phyloP scores from a whole-genome alignment of 2,797 vertebrate species.

The Chloroceryle amazona region DNA sequence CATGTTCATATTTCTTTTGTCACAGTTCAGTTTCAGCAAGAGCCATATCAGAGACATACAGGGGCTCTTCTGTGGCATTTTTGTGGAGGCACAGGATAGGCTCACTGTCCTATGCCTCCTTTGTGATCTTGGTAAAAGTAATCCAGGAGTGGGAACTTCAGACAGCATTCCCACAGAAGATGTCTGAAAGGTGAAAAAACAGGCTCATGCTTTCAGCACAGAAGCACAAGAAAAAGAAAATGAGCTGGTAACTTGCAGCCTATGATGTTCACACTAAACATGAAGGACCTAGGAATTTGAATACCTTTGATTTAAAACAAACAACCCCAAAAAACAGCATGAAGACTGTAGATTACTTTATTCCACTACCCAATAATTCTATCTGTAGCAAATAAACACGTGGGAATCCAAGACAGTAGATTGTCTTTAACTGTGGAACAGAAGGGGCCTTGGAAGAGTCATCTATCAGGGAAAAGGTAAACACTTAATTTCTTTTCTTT shows the following conservation, averaged over 20 bases:
- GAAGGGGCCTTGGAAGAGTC: neutral
- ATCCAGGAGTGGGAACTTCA: neutral
- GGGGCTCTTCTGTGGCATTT: neutral
- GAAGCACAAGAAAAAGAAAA: neutral
- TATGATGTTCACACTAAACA: neutral
- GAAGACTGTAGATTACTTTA: neutral
- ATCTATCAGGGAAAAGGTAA: neutral
- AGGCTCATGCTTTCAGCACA: neutral
- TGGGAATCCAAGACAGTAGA: neutral
- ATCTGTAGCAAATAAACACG: neutral
- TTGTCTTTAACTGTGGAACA: neutral
- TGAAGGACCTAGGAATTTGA: neutral
- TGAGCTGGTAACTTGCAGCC: neutral
- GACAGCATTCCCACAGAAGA: neutral
- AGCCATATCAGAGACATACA: fast-evolving
- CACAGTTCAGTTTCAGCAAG: neutral
- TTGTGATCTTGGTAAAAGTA: neutral
- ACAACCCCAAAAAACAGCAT: fast-evolving
- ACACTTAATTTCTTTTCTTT: neutral
- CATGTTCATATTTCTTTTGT: neutral
- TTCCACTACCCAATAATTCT: neutral
- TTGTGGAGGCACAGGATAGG: neutral
- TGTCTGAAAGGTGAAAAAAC: neutral
- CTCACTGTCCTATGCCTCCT: neutral
- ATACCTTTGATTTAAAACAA: neutral